A percentile compares a stretch with the other conserved stretches of the same genome.
Conservation (phyloP, 2,888 invertebrate species). For the Amaurobius ferox region DNA sequence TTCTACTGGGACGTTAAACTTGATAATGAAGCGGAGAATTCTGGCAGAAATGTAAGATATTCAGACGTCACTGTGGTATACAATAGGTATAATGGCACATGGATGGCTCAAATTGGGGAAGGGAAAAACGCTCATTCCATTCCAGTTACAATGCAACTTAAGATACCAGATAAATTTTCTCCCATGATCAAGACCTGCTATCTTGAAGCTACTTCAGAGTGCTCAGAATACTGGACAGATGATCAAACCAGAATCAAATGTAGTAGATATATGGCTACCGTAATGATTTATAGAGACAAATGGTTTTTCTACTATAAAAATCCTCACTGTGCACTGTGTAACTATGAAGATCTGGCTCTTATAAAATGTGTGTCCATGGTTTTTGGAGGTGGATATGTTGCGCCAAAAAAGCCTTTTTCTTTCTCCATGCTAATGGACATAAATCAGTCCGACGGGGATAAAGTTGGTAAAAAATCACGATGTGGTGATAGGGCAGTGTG, state of each 20-base stretch:
- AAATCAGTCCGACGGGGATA: too few relatives aligned
- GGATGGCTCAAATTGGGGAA: not conserved
- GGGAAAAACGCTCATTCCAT: not conserved
- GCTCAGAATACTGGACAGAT: not conserved
- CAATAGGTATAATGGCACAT: not conserved
- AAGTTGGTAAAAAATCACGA: too few relatives aligned
- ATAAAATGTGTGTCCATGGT: not conserved
- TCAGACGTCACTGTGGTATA: too few relatives aligned
- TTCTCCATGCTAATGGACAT: not conserved
- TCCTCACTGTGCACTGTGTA: not conserved
- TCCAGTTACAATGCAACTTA: not conserved
- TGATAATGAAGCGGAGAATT: too few relatives aligned
- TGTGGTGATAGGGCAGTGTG: not conserved
- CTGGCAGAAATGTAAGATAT: too few relatives aligned
- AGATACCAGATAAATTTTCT: not conserved
- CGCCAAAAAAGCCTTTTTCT: not conserved
- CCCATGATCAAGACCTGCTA: not conserved
- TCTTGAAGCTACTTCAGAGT: not conserved
- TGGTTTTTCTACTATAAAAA: not conserved
- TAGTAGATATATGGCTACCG: not conserved
- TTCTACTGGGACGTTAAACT: not conserved
- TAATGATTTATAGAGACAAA: not conserved
- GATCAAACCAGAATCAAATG: not conserved
- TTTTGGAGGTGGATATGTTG: too few relatives aligned
- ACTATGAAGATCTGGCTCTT: not conserved